Evolutionary conservation across 2,888 invertebrate genomes (phyloP).

Genomic region (Reticulitermes lucifugus): DNA sequence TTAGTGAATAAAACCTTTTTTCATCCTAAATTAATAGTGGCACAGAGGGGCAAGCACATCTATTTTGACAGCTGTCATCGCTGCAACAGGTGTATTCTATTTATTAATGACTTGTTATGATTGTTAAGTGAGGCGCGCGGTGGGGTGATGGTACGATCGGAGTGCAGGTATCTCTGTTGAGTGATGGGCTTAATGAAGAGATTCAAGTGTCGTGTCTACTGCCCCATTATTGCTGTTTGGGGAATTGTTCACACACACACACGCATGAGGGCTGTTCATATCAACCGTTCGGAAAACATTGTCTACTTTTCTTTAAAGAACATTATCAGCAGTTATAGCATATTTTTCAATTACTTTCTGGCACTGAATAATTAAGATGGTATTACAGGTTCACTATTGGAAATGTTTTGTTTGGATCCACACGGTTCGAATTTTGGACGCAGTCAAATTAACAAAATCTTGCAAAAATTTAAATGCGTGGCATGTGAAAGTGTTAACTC

Average conservation of each 20-base stretch:
- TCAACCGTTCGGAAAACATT: constrained; percentile 15
- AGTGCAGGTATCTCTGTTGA: constrained; percentile 6
- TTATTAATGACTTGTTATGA: constrained; percentile 31
- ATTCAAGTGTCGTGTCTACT: constrained; percentile 15
- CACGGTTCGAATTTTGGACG: too few relatives aligned
- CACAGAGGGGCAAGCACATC: not conserved
- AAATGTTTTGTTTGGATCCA: too few relatives aligned
- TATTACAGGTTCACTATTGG: too few relatives aligned
- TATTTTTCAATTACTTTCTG: too few relatives aligned
- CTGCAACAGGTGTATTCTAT: constrained; percentile 35
- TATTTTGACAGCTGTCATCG: constrained; percentile 36
- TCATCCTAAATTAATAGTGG: not conserved
- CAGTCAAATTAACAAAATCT: too few relatives aligned
- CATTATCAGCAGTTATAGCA: too few relatives aligned
- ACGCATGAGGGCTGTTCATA: not conserved
- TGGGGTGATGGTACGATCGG: constrained; percentile 3
- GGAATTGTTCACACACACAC: constrained; percentile 19
- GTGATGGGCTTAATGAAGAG: constrained; percentile 36
- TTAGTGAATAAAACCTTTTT: not conserved
- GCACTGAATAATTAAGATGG: too few relatives aligned
- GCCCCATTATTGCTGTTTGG: constrained; percentile 24
- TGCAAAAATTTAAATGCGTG: too few relatives aligned
- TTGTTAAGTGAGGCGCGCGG: not conserved
- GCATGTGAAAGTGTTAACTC: too few relatives aligned
- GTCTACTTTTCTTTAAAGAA: not conserved